Percentiles rank a stretch among this genome's conserved stretches.
Conservation (phyloP, 2,797 vertebrate genomes). For the Etheostoma nigrum region DNA sequence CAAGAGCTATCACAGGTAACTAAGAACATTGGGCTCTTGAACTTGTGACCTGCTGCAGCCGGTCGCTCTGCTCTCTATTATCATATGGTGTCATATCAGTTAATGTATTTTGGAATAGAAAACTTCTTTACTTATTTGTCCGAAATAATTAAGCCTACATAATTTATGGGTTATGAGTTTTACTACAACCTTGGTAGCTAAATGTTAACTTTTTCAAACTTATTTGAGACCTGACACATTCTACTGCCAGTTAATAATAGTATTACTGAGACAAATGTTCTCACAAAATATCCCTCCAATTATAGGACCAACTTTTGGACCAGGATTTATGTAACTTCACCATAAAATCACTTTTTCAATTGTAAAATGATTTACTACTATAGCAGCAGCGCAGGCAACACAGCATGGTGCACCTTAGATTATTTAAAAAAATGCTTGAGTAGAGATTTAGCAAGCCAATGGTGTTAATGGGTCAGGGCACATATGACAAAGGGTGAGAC, state of each 20-base stretch:
- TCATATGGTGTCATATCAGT: not conserved
- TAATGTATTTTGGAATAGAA: not conserved
- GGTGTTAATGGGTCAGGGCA: not conserved
- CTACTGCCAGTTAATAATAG: not conserved
- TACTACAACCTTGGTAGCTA: not conserved
- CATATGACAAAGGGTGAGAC: not conserved
- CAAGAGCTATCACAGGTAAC: not conserved
- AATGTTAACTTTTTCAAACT: too few species aligned
- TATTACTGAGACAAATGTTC: conserved; percentile 1
- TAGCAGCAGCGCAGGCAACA: too few species aligned
- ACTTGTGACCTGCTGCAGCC: too few species aligned
- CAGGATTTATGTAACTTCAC: not conserved
- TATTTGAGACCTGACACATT: too few species aligned
- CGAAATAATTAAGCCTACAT: not conserved
- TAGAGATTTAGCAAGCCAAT: not conserved
- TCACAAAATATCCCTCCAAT: conserved; percentile 1
- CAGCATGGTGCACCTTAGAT: not conserved
- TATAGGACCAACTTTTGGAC: not conserved
- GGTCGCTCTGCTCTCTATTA: not conserved
- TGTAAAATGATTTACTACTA: not conserved
- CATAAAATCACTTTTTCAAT: not conserved
- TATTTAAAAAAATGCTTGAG: not conserved
- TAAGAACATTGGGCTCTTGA: too few species aligned
- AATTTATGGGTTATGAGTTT: too few species aligned
- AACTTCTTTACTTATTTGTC: not conserved